Conservation (phyloP, 2,113 vertebrate genomes). For the Pterocles orientalis region DNA sequence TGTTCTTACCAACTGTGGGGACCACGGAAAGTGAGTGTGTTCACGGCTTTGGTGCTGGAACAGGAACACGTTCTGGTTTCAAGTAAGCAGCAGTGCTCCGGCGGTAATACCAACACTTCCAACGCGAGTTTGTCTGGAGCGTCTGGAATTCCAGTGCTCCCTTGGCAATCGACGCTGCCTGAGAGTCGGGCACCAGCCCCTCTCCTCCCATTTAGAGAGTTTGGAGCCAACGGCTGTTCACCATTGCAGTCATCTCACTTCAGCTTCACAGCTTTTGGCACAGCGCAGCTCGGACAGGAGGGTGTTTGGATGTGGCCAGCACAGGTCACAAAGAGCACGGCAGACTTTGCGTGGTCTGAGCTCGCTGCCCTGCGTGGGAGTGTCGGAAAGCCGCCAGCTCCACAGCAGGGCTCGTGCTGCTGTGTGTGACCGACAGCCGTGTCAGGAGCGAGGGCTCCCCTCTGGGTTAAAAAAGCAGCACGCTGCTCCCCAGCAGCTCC, state of each 20-base stretch:
- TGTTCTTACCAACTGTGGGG: accelerated
- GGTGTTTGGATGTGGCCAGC: not conserved
- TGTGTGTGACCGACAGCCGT: accelerated
- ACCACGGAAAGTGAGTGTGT: accelerated
- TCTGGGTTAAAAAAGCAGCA: not conserved
- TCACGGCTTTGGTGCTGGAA: not conserved
- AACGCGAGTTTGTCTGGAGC: not conserved
- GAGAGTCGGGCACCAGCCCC: not conserved
- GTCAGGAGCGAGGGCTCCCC: not conserved
- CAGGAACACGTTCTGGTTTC: accelerated
- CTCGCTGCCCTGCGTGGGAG: accelerated
- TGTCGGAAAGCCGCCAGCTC: not conserved
- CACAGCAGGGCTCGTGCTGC: accelerated
- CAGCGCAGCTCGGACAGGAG: not conserved
- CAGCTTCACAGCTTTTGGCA: not conserved
- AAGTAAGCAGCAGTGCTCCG: accelerated
- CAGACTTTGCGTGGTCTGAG: not conserved
- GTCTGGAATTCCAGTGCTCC: not conserved
- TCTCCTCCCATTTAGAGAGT: not conserved
- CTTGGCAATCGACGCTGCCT: not conserved
- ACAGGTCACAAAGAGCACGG: not conserved
- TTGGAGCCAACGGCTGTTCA: not conserved
- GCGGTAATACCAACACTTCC: accelerated
- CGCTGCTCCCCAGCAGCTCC: not conserved
- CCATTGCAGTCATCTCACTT: not conserved